These are phyloP conservation scores for Tragulus kanchil DNA, from an alignment of 2,113 vertebrate genomes.

Conservation along the genomic window DNA sequence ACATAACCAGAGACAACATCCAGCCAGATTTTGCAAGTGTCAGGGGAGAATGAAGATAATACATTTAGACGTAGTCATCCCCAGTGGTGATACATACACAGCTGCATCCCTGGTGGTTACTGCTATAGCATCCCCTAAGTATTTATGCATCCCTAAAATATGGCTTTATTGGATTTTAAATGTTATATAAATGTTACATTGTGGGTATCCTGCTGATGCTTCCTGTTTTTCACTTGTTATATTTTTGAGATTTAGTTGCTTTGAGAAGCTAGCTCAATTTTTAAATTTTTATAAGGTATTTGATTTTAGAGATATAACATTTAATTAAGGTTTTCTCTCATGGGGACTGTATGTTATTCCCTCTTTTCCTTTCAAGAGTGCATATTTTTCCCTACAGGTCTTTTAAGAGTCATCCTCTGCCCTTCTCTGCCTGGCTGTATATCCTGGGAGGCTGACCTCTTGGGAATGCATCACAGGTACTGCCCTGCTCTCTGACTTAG, in stretches of 20 bases:
- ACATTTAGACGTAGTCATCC: background rate
- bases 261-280: constrained; percentile 30
- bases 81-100: background rate
- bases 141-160: constrained; percentile 15
- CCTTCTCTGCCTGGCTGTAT: background rate
- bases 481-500: background rate
- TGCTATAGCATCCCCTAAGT: background rate
- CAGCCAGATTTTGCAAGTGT: background rate
- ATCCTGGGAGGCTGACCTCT: background rate
- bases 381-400: background rate
- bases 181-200: constrained; percentile 9
- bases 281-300: background rate
- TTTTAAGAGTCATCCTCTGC: background rate
- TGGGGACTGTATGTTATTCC: background rate
- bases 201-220: background rate
- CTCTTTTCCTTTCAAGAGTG: background rate
- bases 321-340: background rate
- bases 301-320: background rate
- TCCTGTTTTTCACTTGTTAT: background rate
- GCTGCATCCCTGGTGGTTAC: background rate
- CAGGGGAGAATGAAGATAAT: background rate
- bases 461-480: background rate
- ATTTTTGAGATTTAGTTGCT: constrained; percentile 20
- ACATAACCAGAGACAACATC: background rate
- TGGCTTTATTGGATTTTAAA: constrained; percentile 37